A percentile compares a stretch with the other conserved stretches of the same genome.
phyloP scores from a whole-genome alignment of 1,140 invertebrate genomes.

The Orussus abietinus region DNA sequence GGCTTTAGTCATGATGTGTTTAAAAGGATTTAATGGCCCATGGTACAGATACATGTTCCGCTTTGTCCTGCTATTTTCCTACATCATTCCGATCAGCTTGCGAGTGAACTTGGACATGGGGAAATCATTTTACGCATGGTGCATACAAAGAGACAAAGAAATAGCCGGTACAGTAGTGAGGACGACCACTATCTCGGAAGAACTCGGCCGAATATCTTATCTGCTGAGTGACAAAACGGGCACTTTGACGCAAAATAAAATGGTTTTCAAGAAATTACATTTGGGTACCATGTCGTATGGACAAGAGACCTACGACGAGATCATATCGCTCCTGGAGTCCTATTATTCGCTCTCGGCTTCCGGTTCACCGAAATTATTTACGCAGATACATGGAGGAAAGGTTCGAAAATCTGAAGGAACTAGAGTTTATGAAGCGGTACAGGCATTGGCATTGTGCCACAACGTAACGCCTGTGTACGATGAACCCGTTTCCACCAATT shows the following conservation, averaged over 20 bases:
- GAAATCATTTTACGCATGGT: constrained; percentile 96
- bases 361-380: constrained; percentile 34
- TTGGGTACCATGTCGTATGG: constrained; percentile 85
- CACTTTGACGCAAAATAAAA: constrained; percentile 97
- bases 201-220: constrained; percentile 94
- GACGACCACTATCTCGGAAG: constrained; percentile 98
- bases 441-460: constrained; percentile 94
- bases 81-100: constrained; percentile 98
- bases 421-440: constrained; percentile 85
- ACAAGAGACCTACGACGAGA: constrained; percentile 83
- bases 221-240: constrained; percentile 97
- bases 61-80: constrained; percentile 96
- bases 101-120: constrained; percentile 98
- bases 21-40: constrained; percentile 92
- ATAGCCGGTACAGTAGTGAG: constrained; percentile 94
- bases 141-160: constrained; percentile 89
- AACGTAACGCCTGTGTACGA: constrained; percentile 99
- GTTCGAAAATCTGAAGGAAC: constrained; percentile 68
- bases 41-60: constrained; percentile 97
- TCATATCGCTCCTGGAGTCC: constrained; percentile 48
- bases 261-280: constrained; percentile 95
- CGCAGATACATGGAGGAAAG: constrained; percentile 44
- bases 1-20: constrained; percentile 89
- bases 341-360: constrained; percentile 39
- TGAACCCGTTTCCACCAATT: constrained; percentile 36